Conservation (phyloP, 1,140 invertebrate genomes). For the Bemisia tabaci region DNA sequence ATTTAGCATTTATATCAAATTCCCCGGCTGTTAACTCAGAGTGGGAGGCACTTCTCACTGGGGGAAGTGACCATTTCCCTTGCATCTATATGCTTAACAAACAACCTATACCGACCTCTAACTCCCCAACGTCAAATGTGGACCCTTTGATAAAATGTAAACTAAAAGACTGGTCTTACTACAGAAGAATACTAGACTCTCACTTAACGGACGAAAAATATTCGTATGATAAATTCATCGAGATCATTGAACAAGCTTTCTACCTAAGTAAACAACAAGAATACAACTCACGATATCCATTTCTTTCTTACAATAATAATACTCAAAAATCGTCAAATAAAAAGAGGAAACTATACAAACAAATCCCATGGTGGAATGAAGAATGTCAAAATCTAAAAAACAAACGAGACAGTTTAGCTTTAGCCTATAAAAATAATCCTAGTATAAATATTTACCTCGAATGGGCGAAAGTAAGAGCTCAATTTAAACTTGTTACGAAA, state of each 20-base stretch:
- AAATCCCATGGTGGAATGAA: neutral
- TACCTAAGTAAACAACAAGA: neutral
- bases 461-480: neutral
- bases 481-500: neutral
- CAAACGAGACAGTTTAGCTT: neutral
- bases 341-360: neutral
- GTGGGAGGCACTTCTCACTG: neutral
- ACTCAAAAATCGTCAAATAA: neutral
- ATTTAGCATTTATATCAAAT: neutral
- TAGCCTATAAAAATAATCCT: neutral
- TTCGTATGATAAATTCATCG: neutral
- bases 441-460: neutral
- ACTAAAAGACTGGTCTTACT: neutral
- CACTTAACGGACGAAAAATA: neutral
- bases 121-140: neutral
- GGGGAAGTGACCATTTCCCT: neutral
- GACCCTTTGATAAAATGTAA: no score
- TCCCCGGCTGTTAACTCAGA: neutral
- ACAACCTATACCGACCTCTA: neutral
- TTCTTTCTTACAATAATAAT: neutral
- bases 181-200: neutral
- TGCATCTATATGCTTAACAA: neutral
- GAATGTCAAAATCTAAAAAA: neutral
- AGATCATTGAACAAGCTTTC: neutral
- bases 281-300: no score